These are phyloP conservation scores for Lepidocolaptes lacrymiger DNA, from an alignment of 2,797 vertebrate genomes.

Conservation along the genomic window DNA sequence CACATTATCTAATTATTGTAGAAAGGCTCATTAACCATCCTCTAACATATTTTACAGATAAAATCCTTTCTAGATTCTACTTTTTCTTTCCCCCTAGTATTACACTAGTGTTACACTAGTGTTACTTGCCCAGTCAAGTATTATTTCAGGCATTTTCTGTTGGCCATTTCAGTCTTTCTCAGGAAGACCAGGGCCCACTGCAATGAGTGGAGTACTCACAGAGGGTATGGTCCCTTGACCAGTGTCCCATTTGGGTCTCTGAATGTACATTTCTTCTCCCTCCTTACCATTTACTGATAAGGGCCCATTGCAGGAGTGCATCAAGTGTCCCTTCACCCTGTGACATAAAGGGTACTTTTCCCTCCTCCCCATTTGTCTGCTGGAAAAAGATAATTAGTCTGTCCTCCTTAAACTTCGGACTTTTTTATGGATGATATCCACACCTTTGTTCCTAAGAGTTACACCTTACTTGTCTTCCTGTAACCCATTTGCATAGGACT, in stretches of 20 bases:
- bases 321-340: rapidly evolving
- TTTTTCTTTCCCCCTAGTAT: not conserved
- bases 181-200: rapidly evolving
- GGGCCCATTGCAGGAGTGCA: rapidly evolving
- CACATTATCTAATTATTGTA: not conserved
- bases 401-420: not conserved
- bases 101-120: not conserved
- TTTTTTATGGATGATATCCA: not conserved
- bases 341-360: not conserved
- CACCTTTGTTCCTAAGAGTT: rapidly evolving
- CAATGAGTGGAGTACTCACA: not conserved
- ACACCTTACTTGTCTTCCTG: not conserved
- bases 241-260: not conserved
- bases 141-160: not conserved
- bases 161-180: not conserved
- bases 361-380: rapidly evolving
- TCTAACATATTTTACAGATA: not conserved
- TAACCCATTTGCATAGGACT: not conserved
- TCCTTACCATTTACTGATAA: not conserved
- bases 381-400: not conserved
- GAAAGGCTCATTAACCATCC: not conserved
- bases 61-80: not conserved
- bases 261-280: not conserved
- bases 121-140: not conserved
- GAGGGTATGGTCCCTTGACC: rapidly evolving